Evolutionary conservation across 92 coral and sea anemone species (phyloP), one percentile per base, ranked within the genome.

Genomic region (Phenganax marumi): DNA sequence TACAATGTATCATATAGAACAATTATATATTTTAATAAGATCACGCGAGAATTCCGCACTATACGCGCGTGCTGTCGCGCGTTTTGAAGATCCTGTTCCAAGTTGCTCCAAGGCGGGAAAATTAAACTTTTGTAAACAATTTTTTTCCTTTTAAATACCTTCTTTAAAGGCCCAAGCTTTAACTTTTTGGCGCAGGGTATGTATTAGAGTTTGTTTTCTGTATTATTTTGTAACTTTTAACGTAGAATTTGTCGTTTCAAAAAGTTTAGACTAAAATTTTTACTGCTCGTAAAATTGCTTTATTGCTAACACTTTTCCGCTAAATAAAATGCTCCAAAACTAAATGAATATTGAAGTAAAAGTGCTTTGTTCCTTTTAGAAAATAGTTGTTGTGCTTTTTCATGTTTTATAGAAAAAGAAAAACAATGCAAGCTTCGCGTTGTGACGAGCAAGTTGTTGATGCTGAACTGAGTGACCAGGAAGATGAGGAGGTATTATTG

Each of bases 391-490:
- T 33, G 43, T 33, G 2, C 5, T 5, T 33, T 33, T 50, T 82
- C 70, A 52, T 17, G 18, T 22, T 8, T 14, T 24, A 17, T 49
- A 50, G 10, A 54, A 33, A 24, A 81, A 48, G n/a, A n/a, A n/a
- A n/a, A n/a, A n/a, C n/a, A 62, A 88, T 85, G 86, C 47, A 85
- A 57, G 79, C 76, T 52, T 74, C 62, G 55, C 76, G 72, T 66
- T 7, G 87, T 23, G 88, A 84, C 63, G 93, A 92, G 69, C 97
- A 93, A 89, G 97, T 93, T 39, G 97, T 93, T 50, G 93, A 90
- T 68, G 91, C 90, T 49, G 90, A 75, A 64, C 48, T 86, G 52
- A 90, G 96, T 84, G 97, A 93, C 70, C 90, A 93, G 49, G 93
- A 89, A 55, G 92, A 91, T 73, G 95, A 88, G 83, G 77, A 90